A percentile compares a stretch with the other conserved stretches of the same genome.
Evolutionary conservation across 2,888 invertebrate species (phyloP).

Genomic region (Plusia festucae): DNA sequence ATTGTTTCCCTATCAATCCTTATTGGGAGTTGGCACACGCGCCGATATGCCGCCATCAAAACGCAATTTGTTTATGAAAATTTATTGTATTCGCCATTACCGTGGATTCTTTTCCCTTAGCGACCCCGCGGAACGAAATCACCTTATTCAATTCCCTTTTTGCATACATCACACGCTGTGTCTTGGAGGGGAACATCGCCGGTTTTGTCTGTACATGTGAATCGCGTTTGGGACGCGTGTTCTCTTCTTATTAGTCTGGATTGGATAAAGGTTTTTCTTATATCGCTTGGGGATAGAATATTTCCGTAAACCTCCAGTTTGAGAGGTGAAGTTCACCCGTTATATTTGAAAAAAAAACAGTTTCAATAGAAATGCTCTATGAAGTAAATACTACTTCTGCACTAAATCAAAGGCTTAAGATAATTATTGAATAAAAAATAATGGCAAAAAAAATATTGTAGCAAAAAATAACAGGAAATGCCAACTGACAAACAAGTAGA

Average conservation of each 20-base stretch:
- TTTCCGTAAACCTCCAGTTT: slow-evolving; percentile 40
- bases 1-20: slow-evolving; percentile 89
- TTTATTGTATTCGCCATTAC: slow-evolving; percentile 90
- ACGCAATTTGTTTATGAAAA: slow-evolving; percentile 90
- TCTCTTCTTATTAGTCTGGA: slow-evolving; percentile 87
- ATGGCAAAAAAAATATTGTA: not conserved
- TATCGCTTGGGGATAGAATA: slow-evolving; percentile 67
- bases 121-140: slow-evolving; percentile 87
- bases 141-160: slow-evolving; percentile 90
- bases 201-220: slow-evolving; percentile 88
- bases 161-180: slow-evolving; percentile 88
- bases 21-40: slow-evolving; percentile 86
- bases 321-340: slow-evolving; percentile 8
- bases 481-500: slow-evolving; percentile 33
- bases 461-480: slow-evolving; percentile 33
- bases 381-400: not conserved
- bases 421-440: not conserved
- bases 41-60: slow-evolving; percentile 87
- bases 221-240: slow-evolving; percentile 87
- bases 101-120: slow-evolving; percentile 87
- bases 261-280: slow-evolving; percentile 83
- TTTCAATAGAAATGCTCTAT: not conserved
- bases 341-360: not conserved
- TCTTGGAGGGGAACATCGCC: slow-evolving; percentile 79
- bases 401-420: not conserved